Percentiles rank a stretch among this genome's conserved stretches.
These are phyloP conservation scores for Venustoraphidia nigricollis DNA, from an alignment of 2,888 invertebrate species.

Conservation along the genomic window DNA sequence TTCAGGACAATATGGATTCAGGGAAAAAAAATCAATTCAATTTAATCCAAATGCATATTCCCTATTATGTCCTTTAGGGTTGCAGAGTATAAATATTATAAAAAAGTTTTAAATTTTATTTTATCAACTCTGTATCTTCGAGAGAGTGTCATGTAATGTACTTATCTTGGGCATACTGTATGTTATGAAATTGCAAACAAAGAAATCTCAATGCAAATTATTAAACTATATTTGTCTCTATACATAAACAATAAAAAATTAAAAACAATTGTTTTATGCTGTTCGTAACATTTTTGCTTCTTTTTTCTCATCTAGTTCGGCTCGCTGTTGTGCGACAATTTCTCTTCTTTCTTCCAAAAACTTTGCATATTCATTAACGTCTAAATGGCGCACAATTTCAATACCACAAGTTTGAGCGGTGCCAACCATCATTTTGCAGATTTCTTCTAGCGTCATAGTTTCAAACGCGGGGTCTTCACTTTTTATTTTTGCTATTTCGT, in stretches of 20 bases:
- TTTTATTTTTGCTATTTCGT: constrained; percentile 97
- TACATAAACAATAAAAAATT: constrained; percentile 4
- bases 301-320: constrained; percentile 62
- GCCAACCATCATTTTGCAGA: constrained; percentile 67
- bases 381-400: constrained; percentile 61
- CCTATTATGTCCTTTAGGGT: no score
- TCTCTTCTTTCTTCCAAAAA: constrained; percentile 64
- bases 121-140: no score
- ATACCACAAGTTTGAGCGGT: constrained; percentile 72
- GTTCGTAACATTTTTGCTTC: constrained; percentile 87
- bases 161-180: no score
- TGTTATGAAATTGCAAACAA: no score
- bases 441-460: constrained; percentile 44
- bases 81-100: no score
- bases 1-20: no score
- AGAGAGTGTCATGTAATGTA: no score
- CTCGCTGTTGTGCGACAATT: constrained; percentile 57
- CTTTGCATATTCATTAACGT: constrained; percentile 62
- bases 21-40: no score
- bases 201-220: no score
- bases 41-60: no score
- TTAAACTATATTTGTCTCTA: not conserved
- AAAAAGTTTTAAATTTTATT: no score
- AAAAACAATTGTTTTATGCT: constrained; percentile 25
- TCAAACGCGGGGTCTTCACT: constrained; percentile 64